A percentile compares a stretch with the other conserved stretches of the same genome.
Evolutionary conservation across 1,140 invertebrate species (phyloP).

Genomic region (Calephelis virginiensis): DNA sequence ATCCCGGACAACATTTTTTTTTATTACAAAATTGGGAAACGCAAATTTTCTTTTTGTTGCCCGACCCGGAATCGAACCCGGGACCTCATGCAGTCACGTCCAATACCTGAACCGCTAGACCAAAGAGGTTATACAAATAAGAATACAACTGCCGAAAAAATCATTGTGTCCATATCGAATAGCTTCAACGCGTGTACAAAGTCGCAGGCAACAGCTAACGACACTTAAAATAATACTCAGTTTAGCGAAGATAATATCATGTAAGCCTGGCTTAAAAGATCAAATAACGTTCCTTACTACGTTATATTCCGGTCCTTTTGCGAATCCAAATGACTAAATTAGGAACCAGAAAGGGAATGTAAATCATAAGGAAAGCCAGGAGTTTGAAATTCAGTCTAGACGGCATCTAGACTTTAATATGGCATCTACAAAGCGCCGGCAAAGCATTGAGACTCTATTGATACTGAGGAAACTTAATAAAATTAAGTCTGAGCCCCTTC

Average conservation of each 20-base stretch:
- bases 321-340: constrained; percentile 1
- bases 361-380: constrained; percentile 39
- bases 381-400: constrained; percentile 48
- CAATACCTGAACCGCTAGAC: too few species aligned
- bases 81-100: too few species aligned
- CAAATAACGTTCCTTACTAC: not conserved
- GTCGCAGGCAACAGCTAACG: too few species aligned
- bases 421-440: constrained; percentile 38
- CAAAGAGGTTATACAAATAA: too few species aligned
- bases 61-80: too few species aligned
- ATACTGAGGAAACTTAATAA: constrained; percentile 44
- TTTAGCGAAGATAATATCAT: too few species aligned
- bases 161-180: not conserved
- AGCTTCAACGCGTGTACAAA: too few species aligned
- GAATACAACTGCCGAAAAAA: too few species aligned
- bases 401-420: constrained; percentile 47
- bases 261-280: not conserved
- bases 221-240: too few species aligned
- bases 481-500: constrained; percentile 26
- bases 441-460: constrained; percentile 32
- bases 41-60: too few species aligned
- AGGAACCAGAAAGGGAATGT: constrained; percentile 33
- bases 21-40: too few species aligned
- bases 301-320: constrained; percentile 5
- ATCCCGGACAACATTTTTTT: too few species aligned